Evolutionary conservation across 2,888 invertebrate genomes (phyloP).

Genomic region (Caenorhabditis sp.): DNA sequence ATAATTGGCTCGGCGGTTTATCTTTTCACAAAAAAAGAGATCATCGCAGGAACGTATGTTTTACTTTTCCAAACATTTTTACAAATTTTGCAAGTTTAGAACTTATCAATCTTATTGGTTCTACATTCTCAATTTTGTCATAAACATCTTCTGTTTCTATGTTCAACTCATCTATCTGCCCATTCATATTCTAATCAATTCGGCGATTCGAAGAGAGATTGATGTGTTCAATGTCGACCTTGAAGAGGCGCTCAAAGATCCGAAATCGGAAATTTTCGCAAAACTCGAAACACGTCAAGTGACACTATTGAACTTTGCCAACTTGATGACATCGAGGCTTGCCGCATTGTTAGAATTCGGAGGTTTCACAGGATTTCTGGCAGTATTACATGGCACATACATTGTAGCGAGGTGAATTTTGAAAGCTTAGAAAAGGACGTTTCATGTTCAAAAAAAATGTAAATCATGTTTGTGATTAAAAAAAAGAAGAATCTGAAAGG

Average conservation of each 20-base stretch:
- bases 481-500: too few species aligned
- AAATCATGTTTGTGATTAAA: too few species aligned
- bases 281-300: neutral
- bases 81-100: constrained; percentile 6
- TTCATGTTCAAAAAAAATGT: too few species aligned
- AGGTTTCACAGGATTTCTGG: neutral
- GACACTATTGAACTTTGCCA: neutral
- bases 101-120: constrained; percentile 11
- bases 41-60: constrained; percentile 11
- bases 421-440: neutral
- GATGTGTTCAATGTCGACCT: constrained; percentile 26
- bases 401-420: neutral
- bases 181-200: constrained; percentile 9
- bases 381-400: neutral
- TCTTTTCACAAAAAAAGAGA: constrained; percentile 7
- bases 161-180: constrained; percentile 21
- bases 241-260: neutral
- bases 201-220: constrained; percentile 17
- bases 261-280: neutral
- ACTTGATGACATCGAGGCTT: neutral
- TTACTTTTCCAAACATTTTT: too few species aligned
- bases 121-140: constrained; percentile 6
- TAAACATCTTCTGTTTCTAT: constrained; percentile 16
- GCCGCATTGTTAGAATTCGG: neutral
- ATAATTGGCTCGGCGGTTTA: constrained; percentile 8